phyloP scores from a whole-genome alignment of 2,888 invertebrate species.

The Lamproptera curius region DNA sequence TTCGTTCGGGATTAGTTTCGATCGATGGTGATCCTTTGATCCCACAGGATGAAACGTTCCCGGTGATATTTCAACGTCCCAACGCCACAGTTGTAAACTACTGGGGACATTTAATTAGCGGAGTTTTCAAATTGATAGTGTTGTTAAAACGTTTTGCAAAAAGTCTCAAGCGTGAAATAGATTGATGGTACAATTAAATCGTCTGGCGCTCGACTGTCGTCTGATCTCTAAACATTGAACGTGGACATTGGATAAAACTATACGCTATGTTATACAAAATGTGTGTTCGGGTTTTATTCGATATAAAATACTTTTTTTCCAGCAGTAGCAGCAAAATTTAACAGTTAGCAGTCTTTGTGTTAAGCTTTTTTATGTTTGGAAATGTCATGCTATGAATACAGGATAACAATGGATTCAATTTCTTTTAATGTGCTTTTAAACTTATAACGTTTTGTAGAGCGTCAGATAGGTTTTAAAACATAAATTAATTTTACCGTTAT shows the following conservation, averaged over 20 bases:
- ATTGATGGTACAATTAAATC: constrained; percentile 63
- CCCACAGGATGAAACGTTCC: neutral
- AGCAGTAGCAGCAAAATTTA: no score
- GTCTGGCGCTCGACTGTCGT: constrained; percentile 47
- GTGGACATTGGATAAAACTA: constrained; percentile 2
- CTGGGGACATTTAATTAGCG: constrained; percentile 53
- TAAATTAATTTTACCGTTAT: no score
- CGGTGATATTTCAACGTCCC: constrained; percentile 25
- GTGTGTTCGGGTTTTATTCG: no score
- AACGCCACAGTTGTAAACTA: constrained; percentile 1
- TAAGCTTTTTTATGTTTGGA: neutral
- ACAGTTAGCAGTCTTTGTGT: no score
- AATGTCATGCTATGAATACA: no score
- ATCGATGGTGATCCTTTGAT: neutral
- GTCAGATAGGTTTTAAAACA: no score
- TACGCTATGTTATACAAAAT: neutral
- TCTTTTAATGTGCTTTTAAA: no score
- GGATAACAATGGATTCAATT: no score
- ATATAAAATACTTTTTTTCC: no score
- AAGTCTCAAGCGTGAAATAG: constrained; percentile 49
- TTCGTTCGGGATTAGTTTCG: neutral
- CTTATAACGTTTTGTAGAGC: no score
- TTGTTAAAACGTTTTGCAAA: constrained; percentile 31
- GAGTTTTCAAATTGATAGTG: constrained; percentile 51
- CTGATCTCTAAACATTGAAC: constrained; percentile 39